Conservation (phyloP, 2,797 vertebrate species). For the Sphaeramia orbicularis region DNA sequence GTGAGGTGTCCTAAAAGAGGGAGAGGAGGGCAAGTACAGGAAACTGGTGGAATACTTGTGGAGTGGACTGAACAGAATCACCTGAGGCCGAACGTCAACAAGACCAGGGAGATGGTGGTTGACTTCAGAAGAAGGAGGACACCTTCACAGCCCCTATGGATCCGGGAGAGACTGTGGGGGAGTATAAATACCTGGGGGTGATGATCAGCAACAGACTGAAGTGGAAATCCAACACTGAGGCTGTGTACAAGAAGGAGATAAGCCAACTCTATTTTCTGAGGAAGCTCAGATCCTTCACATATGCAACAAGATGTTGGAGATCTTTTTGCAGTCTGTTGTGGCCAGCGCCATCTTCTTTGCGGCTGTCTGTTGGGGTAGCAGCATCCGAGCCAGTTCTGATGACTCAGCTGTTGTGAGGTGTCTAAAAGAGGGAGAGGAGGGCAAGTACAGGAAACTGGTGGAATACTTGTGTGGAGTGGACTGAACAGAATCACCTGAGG, state of each 20-base stretch:
- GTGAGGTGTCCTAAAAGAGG: not conserved
- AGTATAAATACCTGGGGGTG: too few species aligned
- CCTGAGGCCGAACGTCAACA: not conserved
- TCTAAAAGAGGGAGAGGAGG: not conserved
- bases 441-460: not conserved
- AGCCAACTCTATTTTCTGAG: conserved; percentile 21
- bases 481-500: not conserved
- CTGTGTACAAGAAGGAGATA: conserved; percentile 6
- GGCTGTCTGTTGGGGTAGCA: too few species aligned
- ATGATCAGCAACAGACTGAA: too few species aligned
- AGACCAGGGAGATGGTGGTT: too few species aligned
- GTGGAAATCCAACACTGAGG: conserved; percentile 5
- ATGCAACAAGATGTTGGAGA: too few species aligned
- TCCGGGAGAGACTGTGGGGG: not conserved
- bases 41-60: not conserved
- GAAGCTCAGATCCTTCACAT: too few species aligned
- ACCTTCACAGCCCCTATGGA: not conserved
- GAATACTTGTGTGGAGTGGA: not conserved
- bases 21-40: not conserved
- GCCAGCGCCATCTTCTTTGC: too few species aligned
- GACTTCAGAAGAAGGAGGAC: too few species aligned
- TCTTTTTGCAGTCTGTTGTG: too few species aligned
- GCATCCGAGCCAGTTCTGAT: too few species aligned
- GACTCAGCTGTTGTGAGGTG: not conserved
- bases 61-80: not conserved